Base-by-base conservation (phyloP, 2,888 invertebrate genomes). In the Plebejus melissa region DNA sequence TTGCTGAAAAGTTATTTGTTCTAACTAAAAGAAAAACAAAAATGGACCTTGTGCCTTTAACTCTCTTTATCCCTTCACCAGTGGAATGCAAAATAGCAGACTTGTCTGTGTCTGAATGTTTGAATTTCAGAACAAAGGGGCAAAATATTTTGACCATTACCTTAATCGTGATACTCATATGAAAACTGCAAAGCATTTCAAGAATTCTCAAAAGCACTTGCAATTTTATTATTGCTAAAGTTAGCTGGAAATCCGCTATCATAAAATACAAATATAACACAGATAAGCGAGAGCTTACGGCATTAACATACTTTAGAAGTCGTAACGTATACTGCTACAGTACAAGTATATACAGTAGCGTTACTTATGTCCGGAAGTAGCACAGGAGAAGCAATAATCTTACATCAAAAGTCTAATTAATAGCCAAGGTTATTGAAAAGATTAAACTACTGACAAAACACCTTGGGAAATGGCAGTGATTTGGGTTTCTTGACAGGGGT, bases 201-300 rank as follows among this genome's bases (percentile, higher is more conserved):
- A 41, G 28, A 72, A 65, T 28, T 74, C 38, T 74, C 54, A 57
- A 71, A 71, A 46, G 46, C 22, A 46, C 7, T 6, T 60, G 50
- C 13, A 58, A n/a, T 54, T 46, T 28, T 57, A 54, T 74, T 54
- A 74, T 46, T 72, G 28, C 46, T 22, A 72, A 50, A 72, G 28
- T 13, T 46, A 32, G 28, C 65, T 65, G 32, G 65, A 32, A 65
- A 65, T 32, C 28, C 13, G 11, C 28, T 65, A 65, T 65, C 32
- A 65, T 65, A 65, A 65, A 13, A 65, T 36, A 65, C 65, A 32
- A 65, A 28, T 65, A 65, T 65, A 65, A 65, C 32, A 65, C 65
- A 65, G 32, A 65, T 32, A 65, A 60, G 32, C 32, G 65, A 36
- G 32, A 16, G 65, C 65, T 65, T 65, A 65, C 32, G 32, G 13